Evolutionary conservation across 1,140 invertebrate genomes (phyloP).

Genomic region (Pogonus chalceus): DNA sequence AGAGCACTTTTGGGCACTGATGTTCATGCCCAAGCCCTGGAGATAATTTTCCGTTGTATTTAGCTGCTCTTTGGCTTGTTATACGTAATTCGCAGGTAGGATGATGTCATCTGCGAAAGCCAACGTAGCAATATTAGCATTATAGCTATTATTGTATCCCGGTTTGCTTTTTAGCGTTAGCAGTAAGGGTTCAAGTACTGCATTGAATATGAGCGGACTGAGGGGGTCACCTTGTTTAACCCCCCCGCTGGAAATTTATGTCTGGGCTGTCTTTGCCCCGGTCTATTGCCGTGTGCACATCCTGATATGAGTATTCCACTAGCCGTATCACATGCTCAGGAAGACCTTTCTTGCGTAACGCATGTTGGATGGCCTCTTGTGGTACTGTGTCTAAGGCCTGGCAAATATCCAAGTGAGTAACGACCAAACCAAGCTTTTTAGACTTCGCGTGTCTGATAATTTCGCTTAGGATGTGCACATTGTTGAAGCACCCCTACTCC

Average conservation of each 20-base stretch:
- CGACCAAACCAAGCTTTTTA: conserved; percentile 9
- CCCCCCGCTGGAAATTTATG: conserved; percentile 24
- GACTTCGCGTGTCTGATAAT: conserved; percentile 17
- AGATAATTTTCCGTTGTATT: conserved; percentile 12
- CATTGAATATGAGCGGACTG: conserved; percentile 26
- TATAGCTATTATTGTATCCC: background rate
- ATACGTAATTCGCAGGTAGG: too few relatives aligned
- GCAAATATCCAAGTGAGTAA: conserved; percentile 21
- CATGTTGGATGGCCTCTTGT: conserved; percentile 17
- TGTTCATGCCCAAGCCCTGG: conserved; percentile 10
- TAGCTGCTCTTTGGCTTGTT: conserved; percentile 15
- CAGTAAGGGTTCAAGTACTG: too few relatives aligned
- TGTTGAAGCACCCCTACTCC: too few relatives aligned
- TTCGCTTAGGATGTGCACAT: too few relatives aligned
- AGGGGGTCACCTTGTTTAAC: conserved; percentile 36
- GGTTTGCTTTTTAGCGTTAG: conserved; percentile 19
- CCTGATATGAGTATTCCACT: too few relatives aligned
- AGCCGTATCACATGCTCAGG: too few relatives aligned
- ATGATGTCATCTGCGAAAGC: conserved; percentile 32
- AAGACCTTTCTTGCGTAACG: too few relatives aligned
- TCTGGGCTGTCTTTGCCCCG: conserved; percentile 4
- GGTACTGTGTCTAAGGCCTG: conserved; percentile 29
- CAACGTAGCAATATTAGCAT: conserved; percentile 13
- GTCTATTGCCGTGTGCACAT: conserved; percentile 9
- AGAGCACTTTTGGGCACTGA: conserved; percentile 20